Percentiles rank a stretch among this genome's conserved stretches.
Conservation (phyloP, 2,113 vertebrate genomes). For the Erythrocercus mccallii region DNA sequence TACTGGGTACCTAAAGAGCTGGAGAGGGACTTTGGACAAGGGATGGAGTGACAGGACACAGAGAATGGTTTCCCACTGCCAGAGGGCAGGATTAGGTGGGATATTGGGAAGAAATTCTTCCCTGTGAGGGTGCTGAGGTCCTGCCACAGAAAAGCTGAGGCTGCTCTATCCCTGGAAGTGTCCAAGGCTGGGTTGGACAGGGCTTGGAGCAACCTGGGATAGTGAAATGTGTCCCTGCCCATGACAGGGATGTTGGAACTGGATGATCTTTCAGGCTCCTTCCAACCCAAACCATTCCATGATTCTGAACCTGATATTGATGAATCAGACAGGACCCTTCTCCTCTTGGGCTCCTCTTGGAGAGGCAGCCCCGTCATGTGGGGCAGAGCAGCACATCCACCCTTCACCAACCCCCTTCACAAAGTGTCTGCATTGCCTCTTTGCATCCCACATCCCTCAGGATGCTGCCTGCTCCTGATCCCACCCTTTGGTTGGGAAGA, state of each 20-base stretch:
- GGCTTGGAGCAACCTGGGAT: neutral
- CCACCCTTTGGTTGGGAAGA: rapidly evolving
- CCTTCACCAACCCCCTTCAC: neutral
- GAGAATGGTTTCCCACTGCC: neutral
- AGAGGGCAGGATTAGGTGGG: neutral
- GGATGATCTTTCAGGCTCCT: neutral
- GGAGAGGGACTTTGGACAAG: neutral
- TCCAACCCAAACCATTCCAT: neutral
- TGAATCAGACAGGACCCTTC: neutral
- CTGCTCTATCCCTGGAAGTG: neutral
- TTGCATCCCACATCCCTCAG: neutral
- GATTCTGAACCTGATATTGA: neutral
- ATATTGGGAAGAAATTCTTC: neutral
- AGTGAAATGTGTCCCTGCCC: neutral
- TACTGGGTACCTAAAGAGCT: neutral
- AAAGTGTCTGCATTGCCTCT: rapidly evolving
- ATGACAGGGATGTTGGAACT: rapidly evolving
- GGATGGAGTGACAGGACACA: neutral
- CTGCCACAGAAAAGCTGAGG: neutral
- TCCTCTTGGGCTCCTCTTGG: neutral
- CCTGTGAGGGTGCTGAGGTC: rapidly evolving
- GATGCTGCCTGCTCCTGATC: neutral
- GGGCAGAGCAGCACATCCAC: neutral
- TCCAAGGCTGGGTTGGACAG: rapidly evolving
- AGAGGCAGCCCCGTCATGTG: rapidly evolving